Conservation (phyloP, 2,113 vertebrate species). For the Nothocercus julius region DNA sequence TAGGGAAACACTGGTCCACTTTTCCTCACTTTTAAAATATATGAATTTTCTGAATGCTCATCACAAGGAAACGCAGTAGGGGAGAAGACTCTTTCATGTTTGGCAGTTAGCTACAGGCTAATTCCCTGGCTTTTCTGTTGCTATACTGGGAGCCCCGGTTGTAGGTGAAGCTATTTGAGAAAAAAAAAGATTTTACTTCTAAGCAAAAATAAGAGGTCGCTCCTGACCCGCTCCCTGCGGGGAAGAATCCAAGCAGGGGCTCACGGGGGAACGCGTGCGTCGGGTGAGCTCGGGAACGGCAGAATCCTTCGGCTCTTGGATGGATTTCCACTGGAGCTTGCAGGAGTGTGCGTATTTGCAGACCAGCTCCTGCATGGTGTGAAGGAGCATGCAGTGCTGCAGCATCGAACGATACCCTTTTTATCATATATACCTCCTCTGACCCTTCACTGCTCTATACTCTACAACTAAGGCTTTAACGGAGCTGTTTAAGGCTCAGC, state of each 20-base stretch:
- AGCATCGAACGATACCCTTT: not conserved
- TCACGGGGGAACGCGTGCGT: not conserved
- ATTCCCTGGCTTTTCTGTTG: not conserved
- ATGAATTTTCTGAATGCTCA: not conserved
- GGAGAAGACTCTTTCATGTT: not conserved
- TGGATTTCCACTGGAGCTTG: not conserved
- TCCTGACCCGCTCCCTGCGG: not conserved
- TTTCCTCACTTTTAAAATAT: not conserved
- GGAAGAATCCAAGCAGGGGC: not conserved
- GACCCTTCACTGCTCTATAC: not conserved
- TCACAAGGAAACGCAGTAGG: not conserved
- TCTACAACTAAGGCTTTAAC: conserved; percentile 15
- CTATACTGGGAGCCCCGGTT: not conserved
- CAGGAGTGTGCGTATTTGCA: not conserved
- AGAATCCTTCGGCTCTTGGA: not conserved
- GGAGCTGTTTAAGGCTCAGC: conserved; percentile 47
- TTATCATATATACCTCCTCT: not conserved
- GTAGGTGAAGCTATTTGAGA: not conserved
- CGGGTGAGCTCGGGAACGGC: not conserved
- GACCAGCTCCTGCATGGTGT: not conserved
- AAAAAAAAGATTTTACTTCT: not conserved
- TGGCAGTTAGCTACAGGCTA: not conserved
- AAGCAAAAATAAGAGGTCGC: not conserved
- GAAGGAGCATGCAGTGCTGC: not conserved
- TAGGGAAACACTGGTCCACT: not conserved